Percentiles rank a stretch among this genome's conserved stretches.
Conservation (phyloP, 2,888 invertebrate species). For the Mythimna loreyi region DNA sequence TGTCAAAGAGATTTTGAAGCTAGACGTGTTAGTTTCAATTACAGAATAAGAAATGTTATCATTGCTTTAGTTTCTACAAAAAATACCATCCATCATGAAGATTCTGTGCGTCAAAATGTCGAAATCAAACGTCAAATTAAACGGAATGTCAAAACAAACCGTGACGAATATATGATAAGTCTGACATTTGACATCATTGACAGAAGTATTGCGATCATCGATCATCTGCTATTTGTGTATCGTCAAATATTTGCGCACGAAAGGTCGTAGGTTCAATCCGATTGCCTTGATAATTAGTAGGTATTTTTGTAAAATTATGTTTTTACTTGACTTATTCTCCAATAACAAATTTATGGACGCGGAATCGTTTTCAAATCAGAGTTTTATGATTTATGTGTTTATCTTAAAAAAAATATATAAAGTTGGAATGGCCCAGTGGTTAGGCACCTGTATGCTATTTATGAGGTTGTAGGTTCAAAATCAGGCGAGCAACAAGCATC, state of each 20-base stretch:
- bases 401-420: neutral
- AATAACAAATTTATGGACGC: neutral
- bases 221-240: slow-evolving; percentile 49
- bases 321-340: slow-evolving; percentile 2
- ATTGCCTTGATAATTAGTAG: slow-evolving; percentile 34
- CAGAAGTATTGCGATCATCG: slow-evolving; percentile 52
- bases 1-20: neutral
- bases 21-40: neutral
- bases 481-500: no score
- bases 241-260: slow-evolving; percentile 56
- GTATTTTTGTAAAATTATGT: neutral
- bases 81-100: slow-evolving; percentile 15
- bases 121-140: slow-evolving; percentile 44
- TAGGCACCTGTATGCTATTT: no score
- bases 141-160: slow-evolving; percentile 48
- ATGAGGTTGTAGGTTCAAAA: no score
- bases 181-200: slow-evolving; percentile 62
- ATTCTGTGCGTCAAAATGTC: slow-evolving; percentile 36
- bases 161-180: slow-evolving; percentile 60
- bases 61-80: slow-evolving; percentile 15
- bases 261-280: slow-evolving; percentile 51
- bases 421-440: no score
- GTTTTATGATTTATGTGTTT: no score
- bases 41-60: neutral
- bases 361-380: no score